phyloP scores from a whole-genome alignment of 1,140 invertebrate genomes.

The Melitaea cinxia region DNA sequence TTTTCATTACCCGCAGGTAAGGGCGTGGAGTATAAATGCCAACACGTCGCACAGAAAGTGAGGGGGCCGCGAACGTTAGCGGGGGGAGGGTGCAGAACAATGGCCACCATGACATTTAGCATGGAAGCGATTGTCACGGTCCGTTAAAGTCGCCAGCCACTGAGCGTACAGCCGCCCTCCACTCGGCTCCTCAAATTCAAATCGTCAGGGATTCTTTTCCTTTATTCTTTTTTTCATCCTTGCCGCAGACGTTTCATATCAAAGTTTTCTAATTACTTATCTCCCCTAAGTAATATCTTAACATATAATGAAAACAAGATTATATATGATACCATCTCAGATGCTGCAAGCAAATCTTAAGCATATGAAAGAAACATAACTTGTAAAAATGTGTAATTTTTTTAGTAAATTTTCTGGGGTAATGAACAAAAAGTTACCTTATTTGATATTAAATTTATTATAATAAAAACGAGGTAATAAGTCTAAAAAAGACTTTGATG shows the following conservation, averaged over 20 bases:
- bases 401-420: conserved; percentile 61
- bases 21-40: conserved; percentile 67
- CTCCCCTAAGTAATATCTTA: conserved; percentile 37
- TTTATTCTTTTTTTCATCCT: conserved; percentile 41
- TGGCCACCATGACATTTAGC: conserved; percentile 79
- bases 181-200: conserved; percentile 42
- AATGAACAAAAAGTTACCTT: conserved; percentile 33
- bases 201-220: conserved; percentile 42
- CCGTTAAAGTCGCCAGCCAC: conserved; percentile 67
- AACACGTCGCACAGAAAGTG: conserved; percentile 50
- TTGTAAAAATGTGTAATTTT: conserved; percentile 64
- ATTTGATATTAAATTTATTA: neutral
- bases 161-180: conserved; percentile 62
- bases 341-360: conserved; percentile 19
- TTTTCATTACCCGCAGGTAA: conserved; percentile 62
- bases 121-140: conserved; percentile 78
- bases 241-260: conserved; percentile 42
- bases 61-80: conserved; percentile 47
- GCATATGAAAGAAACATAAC: conserved; percentile 55
- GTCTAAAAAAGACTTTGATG: neutral
- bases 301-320: conserved; percentile 25
- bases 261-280: conserved; percentile 51
- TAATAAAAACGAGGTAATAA: neutral
- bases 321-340: neutral
- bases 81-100: conserved; percentile 63